phyloP scores from a whole-genome alignment of 2,797 vertebrate genomes.

The Micropoecilia bifurca region DNA sequence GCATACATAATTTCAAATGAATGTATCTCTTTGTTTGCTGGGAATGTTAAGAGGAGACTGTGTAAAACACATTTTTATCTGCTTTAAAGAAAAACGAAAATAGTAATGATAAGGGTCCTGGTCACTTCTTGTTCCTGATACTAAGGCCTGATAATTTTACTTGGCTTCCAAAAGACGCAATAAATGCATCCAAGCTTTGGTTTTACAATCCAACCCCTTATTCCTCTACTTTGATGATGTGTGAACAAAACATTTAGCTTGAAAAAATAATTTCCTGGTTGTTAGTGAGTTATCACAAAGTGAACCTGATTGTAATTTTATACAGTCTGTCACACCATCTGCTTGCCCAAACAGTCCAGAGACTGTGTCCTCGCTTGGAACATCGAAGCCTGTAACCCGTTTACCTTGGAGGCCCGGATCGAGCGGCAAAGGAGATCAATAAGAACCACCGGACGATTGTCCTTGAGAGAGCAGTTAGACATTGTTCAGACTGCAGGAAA shows the following conservation, averaged over 20 bases:
- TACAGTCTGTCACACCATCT: background rate
- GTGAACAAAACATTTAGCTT: constrained; percentile 3
- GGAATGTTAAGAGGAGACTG: constrained; percentile 4
- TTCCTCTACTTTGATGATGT: background rate
- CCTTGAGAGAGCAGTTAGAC: constrained; percentile 33
- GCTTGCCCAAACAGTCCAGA: constrained; percentile 16
- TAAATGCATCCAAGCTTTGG: background rate
- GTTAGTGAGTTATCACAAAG: background rate
- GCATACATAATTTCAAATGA: constrained; percentile 8
- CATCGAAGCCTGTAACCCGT: constrained; percentile 18
- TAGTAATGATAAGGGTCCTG: constrained; percentile 1
- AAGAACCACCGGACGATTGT: constrained; percentile 10
- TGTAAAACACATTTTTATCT: background rate
- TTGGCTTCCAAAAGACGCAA: background rate
- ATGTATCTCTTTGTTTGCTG: background rate
- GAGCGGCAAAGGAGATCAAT: constrained; percentile 10
- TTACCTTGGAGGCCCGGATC: constrained; percentile 19
- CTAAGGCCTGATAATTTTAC: constrained; percentile 3
- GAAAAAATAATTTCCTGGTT: background rate
- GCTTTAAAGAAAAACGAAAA: background rate
- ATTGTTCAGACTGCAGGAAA: constrained; percentile 14
- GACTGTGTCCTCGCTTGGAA: constrained; percentile 1
- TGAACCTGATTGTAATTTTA: constrained; percentile 2
- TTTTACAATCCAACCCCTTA: background rate
- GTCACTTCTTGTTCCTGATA: constrained; percentile 3